A percentile compares a stretch with the other conserved stretches of the same genome.
These are phyloP conservation scores for Rhinella marina DNA, from an alignment of 2,797 vertebrate species.

Conservation along the genomic window DNA sequence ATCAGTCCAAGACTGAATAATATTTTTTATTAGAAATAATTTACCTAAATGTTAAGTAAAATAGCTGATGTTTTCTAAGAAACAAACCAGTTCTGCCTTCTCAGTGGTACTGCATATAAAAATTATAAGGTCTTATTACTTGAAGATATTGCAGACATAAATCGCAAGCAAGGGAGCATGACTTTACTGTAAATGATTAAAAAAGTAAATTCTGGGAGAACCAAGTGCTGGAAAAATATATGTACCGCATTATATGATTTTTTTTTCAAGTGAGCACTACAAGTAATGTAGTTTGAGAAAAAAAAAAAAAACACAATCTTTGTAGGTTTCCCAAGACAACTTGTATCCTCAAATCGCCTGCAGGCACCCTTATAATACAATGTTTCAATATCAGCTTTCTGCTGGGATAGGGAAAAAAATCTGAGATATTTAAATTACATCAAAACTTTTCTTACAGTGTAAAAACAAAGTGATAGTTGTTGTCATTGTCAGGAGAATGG, in stretches of 20 bases:
- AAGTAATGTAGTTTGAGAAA: constrained; percentile 1
- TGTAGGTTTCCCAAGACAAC: constrained; percentile 22
- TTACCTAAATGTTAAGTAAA: constrained; percentile 13
- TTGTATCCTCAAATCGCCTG: not conserved
- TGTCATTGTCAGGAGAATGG: constrained; percentile 54
- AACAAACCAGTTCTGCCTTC: constrained; percentile 21
- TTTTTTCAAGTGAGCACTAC: not conserved
- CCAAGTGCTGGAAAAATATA: constrained; percentile 14
- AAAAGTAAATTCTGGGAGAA: constrained; percentile 43
- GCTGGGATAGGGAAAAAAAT: constrained; percentile 13
- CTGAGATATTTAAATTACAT: constrained; percentile 7
- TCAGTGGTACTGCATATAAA: constrained; percentile 29
- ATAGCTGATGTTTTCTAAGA: constrained; percentile 14
- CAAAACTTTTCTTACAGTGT: constrained; percentile 49
- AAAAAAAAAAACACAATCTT: constrained; percentile 21
- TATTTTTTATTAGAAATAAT: constrained; percentile 12
- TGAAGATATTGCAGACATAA: constrained; percentile 58
- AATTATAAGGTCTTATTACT: constrained; percentile 46
- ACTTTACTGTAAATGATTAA: constrained; percentile 37
- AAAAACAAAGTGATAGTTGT: constrained; percentile 29
- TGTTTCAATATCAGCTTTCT: constrained; percentile 30
- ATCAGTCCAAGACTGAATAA: not conserved
- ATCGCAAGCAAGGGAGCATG: constrained; percentile 22
- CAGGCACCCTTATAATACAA: constrained; percentile 1
- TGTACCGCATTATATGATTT: not conserved